Conservation (phyloP, 1,140 invertebrate species). For the Euglossa dilemma region DNA sequence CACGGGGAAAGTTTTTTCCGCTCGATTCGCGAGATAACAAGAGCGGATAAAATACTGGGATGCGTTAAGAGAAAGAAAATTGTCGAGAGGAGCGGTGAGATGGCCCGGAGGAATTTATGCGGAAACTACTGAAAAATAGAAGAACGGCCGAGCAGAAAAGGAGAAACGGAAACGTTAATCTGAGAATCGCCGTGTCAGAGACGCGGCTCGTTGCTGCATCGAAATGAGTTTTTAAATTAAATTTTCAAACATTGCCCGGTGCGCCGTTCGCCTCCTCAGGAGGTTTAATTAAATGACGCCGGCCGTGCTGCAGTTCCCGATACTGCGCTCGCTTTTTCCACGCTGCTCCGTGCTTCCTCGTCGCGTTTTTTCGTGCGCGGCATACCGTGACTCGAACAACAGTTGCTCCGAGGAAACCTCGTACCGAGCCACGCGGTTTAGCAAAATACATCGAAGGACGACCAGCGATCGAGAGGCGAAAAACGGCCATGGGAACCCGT, state of each 20-base stretch:
- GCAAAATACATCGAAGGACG: not conserved
- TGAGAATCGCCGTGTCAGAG: conserved; percentile 9
- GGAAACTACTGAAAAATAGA: conserved; percentile 30
- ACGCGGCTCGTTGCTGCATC: conserved; percentile 25
- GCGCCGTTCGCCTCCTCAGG: conserved; percentile 1
- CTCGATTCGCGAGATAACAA: conserved; percentile 19
- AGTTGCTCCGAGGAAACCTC: not conserved
- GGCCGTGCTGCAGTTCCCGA: not conserved
- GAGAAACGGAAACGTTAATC: conserved; percentile 40
- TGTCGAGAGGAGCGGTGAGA: not conserved
- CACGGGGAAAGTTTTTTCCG: not conserved
- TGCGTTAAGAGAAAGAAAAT: not conserved
- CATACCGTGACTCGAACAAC: not conserved
- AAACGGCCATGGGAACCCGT: not conserved
- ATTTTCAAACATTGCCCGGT: conserved; percentile 44
- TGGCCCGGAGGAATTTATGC: conserved; percentile 6
- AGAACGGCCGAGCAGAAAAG: not conserved
- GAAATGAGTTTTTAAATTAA: conserved; percentile 66
- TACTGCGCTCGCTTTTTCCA: not conserved
- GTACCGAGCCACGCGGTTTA: not conserved
- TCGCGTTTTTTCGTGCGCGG: not conserved
- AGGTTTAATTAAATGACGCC: conserved; percentile 50
- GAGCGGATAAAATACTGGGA: not conserved
- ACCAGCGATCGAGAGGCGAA: not conserved
- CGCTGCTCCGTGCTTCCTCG: too few relatives aligned